Evolutionary conservation across 1,140 invertebrate species (phyloP), one percentile per base, ranked within the genome.

Genomic region (Campoletis sonorensis): DNA sequence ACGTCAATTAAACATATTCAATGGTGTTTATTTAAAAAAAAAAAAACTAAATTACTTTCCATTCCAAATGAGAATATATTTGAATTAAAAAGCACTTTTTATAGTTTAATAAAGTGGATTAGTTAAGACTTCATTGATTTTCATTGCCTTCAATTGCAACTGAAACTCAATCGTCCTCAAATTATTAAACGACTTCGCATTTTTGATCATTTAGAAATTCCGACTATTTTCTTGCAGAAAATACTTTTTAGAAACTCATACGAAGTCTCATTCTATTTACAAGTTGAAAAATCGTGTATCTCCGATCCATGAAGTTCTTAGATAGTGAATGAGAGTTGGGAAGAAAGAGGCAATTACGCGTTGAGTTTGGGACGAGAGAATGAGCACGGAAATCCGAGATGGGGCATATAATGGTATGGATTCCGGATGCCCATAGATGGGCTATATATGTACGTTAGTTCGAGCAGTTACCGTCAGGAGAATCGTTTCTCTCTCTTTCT

Each of bases 371-470:
- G 61, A 67, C 23, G 54, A 64, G 26, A 64, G 30, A 77, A 77
- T 45, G 51, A 64, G 54, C 61, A 77, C 51, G 75, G 75, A 77
- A 77, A 77, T 77, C 75, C 75, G 75, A 77, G 51, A 77, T 77
- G 54, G 61, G 75, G 75, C 8, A 45, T 77, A 77, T 77, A 37
- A 77, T 77, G 75, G 54, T 77, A 77, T 77, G 80, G 30, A 67
- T 68, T 76, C 40, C 58, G 61, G 54, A 64, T 54, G 70, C 51
- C 67, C 40, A 67, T 81, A 71, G 54, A 33, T 37, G 49, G 76
- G 58, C 33, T 61, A 78, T 83, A 81, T 73, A 81, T 79, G 75
- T 51, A 30, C 51, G 68, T 21, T 30, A n/a, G 49, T 21, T 40
- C 54, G 54, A 77, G 73, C 80, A 79, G 70, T 77, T 77, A 64